Conservation (phyloP, 2,797 vertebrate genomes). For the Brachyalestes nurse region DNA sequence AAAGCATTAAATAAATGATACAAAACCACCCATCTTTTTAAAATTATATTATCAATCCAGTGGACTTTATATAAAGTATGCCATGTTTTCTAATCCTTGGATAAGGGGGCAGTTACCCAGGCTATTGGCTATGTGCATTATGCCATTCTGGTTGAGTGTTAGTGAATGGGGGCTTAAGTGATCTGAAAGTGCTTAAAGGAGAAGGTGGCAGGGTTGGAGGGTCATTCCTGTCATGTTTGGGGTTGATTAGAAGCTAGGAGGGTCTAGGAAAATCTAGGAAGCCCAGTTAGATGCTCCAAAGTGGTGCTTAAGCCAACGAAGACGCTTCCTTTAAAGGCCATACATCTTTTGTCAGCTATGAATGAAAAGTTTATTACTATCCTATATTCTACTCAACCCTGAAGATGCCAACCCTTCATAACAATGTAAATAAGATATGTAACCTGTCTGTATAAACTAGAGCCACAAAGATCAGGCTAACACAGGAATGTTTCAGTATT, state of each 20-base stretch:
- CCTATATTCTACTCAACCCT: conserved; percentile 31
- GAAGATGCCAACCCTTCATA: conserved; percentile 20
- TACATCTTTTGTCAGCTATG: conserved; percentile 9
- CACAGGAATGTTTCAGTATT: conserved; percentile 69
- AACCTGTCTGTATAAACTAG: conserved; percentile 51
- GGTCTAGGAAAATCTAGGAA: neutral
- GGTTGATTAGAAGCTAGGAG: neutral
- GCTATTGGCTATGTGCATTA: conserved; percentile 36
- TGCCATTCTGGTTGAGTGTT: conserved; percentile 25
- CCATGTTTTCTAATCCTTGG: conserved; percentile 34
- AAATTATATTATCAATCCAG: conserved; percentile 36
- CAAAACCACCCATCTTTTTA: conserved; percentile 26
- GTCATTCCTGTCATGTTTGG: neutral
- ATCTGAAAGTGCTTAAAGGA: neutral
- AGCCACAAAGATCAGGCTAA: conserved; percentile 55
- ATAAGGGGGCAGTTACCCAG: conserved; percentile 30
- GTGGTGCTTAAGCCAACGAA: neutral
- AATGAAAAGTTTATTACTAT: conserved; percentile 35
- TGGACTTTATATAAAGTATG: conserved; percentile 38
- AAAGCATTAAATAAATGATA: conserved; percentile 20
- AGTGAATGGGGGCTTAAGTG: conserved; percentile 1
- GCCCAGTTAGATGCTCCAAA: neutral
- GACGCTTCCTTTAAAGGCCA: neutral
- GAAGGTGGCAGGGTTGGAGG: conserved; percentile 6
- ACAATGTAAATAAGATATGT: conserved; percentile 60